Evolutionary conservation across 2,888 invertebrate species (phyloP).

Genomic region (Drosophila sordidula): DNA sequence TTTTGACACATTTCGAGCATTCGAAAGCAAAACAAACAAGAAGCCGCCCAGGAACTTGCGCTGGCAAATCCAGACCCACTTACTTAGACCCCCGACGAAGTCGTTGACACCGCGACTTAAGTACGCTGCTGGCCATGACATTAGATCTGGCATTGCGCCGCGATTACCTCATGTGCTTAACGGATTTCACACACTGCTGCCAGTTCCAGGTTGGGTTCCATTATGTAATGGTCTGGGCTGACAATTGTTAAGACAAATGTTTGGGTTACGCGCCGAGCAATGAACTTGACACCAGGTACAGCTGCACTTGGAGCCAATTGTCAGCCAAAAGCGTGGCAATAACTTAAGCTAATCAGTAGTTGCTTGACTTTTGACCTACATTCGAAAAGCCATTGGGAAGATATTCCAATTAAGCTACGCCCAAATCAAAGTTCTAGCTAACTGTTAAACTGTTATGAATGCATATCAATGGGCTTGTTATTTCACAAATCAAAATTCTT

Average conservation of each 20-base stretch:
- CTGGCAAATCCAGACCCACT: not conserved
- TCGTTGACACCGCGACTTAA: slow-evolving; percentile 47
- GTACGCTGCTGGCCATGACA: slow-evolving; percentile 36
- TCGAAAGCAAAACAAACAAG: slow-evolving; percentile 24
- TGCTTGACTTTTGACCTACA: slow-evolving; percentile 45
- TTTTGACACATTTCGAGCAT: slow-evolving; percentile 39
- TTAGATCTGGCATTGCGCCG: slow-evolving; percentile 39
- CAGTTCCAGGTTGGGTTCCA: slow-evolving; percentile 37
- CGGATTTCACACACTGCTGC: slow-evolving; percentile 68
- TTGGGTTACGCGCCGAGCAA: slow-evolving; percentile 33
- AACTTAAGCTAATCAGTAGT: slow-evolving; percentile 3
- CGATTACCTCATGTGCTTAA: slow-evolving; percentile 56
- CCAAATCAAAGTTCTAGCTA: slow-evolving; percentile 31
- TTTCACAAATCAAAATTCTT: slow-evolving; percentile 26
- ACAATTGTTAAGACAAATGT: slow-evolving; percentile 31
- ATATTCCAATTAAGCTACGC: not conserved
- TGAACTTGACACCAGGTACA: slow-evolving; percentile 46
- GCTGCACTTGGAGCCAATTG: slow-evolving; percentile 5
- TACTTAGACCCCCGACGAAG: slow-evolving; percentile 6
- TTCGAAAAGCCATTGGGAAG: slow-evolving; percentile 9
- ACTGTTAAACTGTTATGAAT: slow-evolving; percentile 52
- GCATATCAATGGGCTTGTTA: slow-evolving; percentile 31
- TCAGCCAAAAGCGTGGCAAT: not conserved
- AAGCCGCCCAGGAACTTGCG: slow-evolving; percentile 7
- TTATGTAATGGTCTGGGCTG: slow-evolving; percentile 59